A percentile compares a stretch with the other conserved stretches of the same genome.
Evolutionary conservation across 2,888 invertebrate species (phyloP).

Genomic region (Phaedon cochleariae): DNA sequence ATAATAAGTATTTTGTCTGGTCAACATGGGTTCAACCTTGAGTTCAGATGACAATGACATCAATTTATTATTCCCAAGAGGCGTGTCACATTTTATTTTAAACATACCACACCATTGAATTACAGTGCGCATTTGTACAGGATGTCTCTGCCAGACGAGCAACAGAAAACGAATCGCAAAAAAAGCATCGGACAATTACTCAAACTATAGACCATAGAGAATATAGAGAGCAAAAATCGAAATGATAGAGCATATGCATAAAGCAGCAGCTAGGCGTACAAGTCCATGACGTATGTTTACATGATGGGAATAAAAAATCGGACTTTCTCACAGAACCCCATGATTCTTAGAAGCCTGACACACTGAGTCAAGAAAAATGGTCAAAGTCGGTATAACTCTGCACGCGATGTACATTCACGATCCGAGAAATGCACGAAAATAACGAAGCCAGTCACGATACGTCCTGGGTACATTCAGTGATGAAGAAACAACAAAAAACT

Average conservation of each 20-base stretch:
- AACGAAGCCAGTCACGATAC: conserved; percentile 56
- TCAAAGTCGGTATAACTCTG: conserved; percentile 59
- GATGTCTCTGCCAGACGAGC: not conserved
- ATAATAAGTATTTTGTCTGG: too few species aligned
- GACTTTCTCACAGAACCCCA: conserved; percentile 61
- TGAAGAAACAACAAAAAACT: not conserved
- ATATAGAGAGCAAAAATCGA: too few species aligned
- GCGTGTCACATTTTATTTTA: not conserved
- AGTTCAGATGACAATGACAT: not conserved
- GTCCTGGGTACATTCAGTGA: conserved; percentile 49
- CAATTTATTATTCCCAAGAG: not conserved
- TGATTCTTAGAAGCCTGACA: conserved; percentile 62
- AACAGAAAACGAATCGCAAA: conserved; percentile 2
- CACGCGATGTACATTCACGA: conserved; percentile 60
- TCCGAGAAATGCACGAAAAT: conserved; percentile 56
- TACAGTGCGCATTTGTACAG: not conserved
- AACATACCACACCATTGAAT: not conserved
- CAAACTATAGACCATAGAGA: conserved; percentile 28
- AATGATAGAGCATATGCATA: conserved; percentile 30
- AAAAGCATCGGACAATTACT: conserved; percentile 29
- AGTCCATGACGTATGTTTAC: conserved; percentile 52
- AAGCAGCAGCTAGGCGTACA: conserved; percentile 47
- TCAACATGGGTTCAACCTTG: not conserved
- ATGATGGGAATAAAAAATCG: conserved; percentile 54
- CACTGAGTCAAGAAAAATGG: conserved; percentile 62